Base-by-base conservation (phyloP, 1,140 invertebrate species). In the Coboldia fuscipes region DNA sequence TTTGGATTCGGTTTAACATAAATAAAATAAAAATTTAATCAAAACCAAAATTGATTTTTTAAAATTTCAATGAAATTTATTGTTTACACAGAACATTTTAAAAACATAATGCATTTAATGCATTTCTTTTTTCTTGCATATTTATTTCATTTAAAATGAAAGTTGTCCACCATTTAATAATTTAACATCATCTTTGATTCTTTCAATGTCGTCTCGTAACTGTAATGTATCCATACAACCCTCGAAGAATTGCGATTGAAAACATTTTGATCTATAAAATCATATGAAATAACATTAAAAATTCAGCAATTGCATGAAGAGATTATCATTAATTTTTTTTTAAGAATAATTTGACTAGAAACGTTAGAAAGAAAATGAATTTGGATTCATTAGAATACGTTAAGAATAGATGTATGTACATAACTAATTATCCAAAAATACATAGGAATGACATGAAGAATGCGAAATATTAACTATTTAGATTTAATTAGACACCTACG, bases 231-330 rank as follows among this genome's bases (percentile, higher is more conserved):
- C 68, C 50, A 76, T 51, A 51, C 77, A 80, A 45, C 68, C 66
- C 50, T 76, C 72, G 65, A 82, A 83, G 57, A 71, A 77, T 45
- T 66, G 60, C 49, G 72, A 64, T 37, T 69, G 75, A 55, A 77
- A 78, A 62, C 23, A 35, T 16, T 14, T 8, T 33, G 5, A 14
- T 15, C 17, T 22, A 19, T 10, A 33, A 33, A 33, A 20, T 26
- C 9, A 9, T n/a, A 26, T 26, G 24, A 26, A n/a, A 26, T 26
- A n/a, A n/a, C 24, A 9, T 9, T 26, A 26, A 26, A 26, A 26
- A 26, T 9, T 26, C 9, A n/a, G n/a, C 24, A 26, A 26, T 9
- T 26, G n/a, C n/a, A n/a, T n/a, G n/a, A n/a, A n/a, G n/a, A n/a
- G n/a, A n/a, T n/a, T n/a, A n/a, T n/a, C n/a, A n/a, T n/a, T n/a